Evolutionary conservation across 1,140 invertebrate species (phyloP), one percentile per base, ranked within the genome.

Genomic region (Ylistrum balloti): DNA sequence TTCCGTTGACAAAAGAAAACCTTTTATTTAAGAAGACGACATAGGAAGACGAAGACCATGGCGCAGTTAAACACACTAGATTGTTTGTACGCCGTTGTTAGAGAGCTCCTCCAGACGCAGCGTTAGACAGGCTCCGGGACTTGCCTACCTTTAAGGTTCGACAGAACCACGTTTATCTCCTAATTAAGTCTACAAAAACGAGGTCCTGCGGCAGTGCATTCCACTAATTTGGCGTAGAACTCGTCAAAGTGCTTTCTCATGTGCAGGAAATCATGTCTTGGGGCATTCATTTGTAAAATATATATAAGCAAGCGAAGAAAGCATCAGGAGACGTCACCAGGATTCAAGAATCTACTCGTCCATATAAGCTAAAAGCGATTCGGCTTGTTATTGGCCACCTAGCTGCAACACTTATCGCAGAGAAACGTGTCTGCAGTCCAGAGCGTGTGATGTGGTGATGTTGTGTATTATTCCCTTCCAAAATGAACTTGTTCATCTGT

Each of bases 161-260:
- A n/a, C 56, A 28, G 22, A 17, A 74, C 22, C n/a, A 28, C 22
- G 56, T 22, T 74, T 74, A 5, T 22, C 17, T 74, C n/a, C 56
- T 45, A 74, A 74, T 74, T 74, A 74, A n/a, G 56, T 74, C 56
- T 28, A 28, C 56, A 28, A n/a, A 74, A 1, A 28, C 22, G 22
- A 74, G 1, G 5, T 74, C 56, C 56, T 17, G 28, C 9, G 56
- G 56, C 56, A 74, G 56, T 28, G 56, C 22, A 74, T 28, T 74
- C 56, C 56, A 74, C 56, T 74, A 74, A 74, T 74, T 74, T 74
- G 56, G 56, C 11, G 56, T 74, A 74, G 56, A 74, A 74, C 17
- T 28, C 56, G 56, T 28, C 56, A 7, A 7, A 5, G 56, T 74
- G 56, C 56, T 74, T 74, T 74, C 56, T 74, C 56, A 74, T 74